A percentile compares a stretch with the other conserved stretches of the same genome.
These are phyloP conservation scores for Caenorhabditis wallacei DNA, from an alignment of 2,888 invertebrate genomes.

Conservation along the genomic window DNA sequence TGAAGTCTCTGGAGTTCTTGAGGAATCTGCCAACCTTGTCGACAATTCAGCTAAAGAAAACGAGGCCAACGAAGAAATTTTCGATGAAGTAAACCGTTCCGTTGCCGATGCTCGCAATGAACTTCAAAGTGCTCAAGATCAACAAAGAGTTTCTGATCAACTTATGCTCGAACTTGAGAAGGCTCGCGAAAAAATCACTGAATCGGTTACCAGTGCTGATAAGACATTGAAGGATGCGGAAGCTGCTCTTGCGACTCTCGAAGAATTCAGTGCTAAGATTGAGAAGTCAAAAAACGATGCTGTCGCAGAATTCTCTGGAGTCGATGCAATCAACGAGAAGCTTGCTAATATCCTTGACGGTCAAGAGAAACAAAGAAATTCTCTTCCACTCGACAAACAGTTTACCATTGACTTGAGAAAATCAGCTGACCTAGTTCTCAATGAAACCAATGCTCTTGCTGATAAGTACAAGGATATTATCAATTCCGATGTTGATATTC, in stretches of 20 bases:
- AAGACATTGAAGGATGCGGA: constrained; percentile 90
- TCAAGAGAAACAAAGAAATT: constrained; percentile 25
- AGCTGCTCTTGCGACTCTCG: constrained; percentile 89
- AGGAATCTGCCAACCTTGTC: constrained; percentile 85
- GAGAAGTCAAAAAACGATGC: constrained; percentile 91
- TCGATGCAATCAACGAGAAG: constrained; percentile 89
- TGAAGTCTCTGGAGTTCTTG: constrained; percentile 85
- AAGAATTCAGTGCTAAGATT: constrained; percentile 91
- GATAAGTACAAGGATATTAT: constrained; percentile 46
- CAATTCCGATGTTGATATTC: constrained; percentile 57
- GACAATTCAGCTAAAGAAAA: constrained; percentile 88
- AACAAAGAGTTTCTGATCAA: constrained; percentile 89
- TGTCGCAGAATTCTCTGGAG: constrained; percentile 88
- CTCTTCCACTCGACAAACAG: constrained; percentile 37
- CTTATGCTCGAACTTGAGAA: constrained; percentile 90
- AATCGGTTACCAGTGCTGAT: constrained; percentile 92
- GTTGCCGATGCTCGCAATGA: constrained; percentile 84
- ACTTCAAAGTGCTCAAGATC: constrained; percentile 86
- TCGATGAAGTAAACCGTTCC: constrained; percentile 86
- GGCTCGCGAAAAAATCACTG: constrained; percentile 88
- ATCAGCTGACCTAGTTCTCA: constrained; percentile 42
- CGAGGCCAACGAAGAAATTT: constrained; percentile 84
- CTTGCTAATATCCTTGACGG: constrained; percentile 87
- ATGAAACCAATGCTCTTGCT: constrained; percentile 8
- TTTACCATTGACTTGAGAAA: constrained; percentile 15